A percentile compares a stretch with the other conserved stretches of the same genome.
These are phyloP conservation scores for Stigmatopora nigra DNA, from an alignment of 2,113 vertebrate genomes.

Conservation along the genomic window DNA sequence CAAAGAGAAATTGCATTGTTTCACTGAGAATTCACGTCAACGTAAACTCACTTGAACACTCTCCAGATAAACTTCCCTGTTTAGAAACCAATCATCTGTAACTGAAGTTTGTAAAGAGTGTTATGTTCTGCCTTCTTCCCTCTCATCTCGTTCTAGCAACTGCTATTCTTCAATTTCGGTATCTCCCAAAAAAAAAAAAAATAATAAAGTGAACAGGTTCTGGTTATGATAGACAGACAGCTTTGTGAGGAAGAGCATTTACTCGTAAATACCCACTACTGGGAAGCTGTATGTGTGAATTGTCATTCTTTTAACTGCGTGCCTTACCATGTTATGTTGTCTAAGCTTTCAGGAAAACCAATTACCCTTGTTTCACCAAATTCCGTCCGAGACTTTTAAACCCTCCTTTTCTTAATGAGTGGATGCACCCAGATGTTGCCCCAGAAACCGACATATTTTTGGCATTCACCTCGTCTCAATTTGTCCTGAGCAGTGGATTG, in stretches of 20 bases:
- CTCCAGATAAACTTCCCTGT: not conserved
- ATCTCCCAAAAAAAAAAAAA: not conserved
- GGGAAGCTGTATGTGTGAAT: not conserved
- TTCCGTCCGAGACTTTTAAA: slow-evolving; percentile 6
- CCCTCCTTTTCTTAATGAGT: not conserved
- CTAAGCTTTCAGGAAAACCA: slow-evolving; percentile 1
- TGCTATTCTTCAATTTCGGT: not conserved
- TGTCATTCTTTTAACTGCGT: not conserved
- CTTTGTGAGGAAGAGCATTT: not conserved
- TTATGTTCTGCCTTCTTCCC: too few species aligned
- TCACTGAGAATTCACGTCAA: not conserved
- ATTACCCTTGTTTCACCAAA: not conserved
- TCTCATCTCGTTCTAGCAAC: not conserved
- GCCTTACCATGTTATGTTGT: not conserved
- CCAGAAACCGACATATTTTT: slow-evolving; percentile 9
- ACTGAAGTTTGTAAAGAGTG: not conserved
- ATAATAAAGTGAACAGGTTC: not conserved
- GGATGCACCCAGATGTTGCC: not conserved
- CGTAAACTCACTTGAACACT: not conserved
- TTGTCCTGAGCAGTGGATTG: not conserved
- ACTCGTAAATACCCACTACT: too few species aligned
- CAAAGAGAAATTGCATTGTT: too few species aligned
- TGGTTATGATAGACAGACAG: not conserved
- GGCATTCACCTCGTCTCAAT: slow-evolving; percentile 22
- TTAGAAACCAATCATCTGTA: not conserved